Conservation (phyloP, 2,888 invertebrate genomes). For the Microplitis manilae region DNA sequence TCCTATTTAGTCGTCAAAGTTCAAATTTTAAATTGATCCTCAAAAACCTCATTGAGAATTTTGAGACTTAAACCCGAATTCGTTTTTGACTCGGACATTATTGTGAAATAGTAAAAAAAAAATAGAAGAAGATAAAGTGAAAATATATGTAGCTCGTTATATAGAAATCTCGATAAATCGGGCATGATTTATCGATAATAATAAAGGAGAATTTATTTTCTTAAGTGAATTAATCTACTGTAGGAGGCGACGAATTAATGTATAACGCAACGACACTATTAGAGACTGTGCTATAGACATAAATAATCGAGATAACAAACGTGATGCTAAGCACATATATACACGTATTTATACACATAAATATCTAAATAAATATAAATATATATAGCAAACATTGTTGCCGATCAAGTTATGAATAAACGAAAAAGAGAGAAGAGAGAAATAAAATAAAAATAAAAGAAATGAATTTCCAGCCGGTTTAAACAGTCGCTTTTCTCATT, state of each 20-base stretch:
- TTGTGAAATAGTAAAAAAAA: conserved; percentile 11
- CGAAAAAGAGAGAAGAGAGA: conserved; percentile 22
- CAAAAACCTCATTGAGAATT: too few relatives aligned
- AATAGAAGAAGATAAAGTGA: conserved; percentile 10
- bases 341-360: neutral
- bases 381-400: conserved; percentile 23
- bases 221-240: conserved; percentile 20
- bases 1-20: too few relatives aligned
- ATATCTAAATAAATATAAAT: conserved; percentile 2
- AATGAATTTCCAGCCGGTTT: neutral
- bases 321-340: conserved; percentile 33
- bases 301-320: conserved; percentile 60
- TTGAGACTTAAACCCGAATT: too few relatives aligned
- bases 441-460: conserved; percentile 16
- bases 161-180: conserved; percentile 5
- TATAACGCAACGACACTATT: conserved; percentile 62
- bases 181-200: conserved; percentile 16
- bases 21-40: too few relatives aligned
- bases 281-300: conserved; percentile 56
- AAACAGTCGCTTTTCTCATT: conserved; percentile 8
- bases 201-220: conserved; percentile 15
- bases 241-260: conserved; percentile 42
- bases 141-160: conserved; percentile 4
- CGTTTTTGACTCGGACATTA: neutral
- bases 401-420: conserved; percentile 38